These are phyloP conservation scores for Kryptolebias ocellatus DNA, from an alignment of 2,797 vertebrate species.

Conservation along the genomic window DNA sequence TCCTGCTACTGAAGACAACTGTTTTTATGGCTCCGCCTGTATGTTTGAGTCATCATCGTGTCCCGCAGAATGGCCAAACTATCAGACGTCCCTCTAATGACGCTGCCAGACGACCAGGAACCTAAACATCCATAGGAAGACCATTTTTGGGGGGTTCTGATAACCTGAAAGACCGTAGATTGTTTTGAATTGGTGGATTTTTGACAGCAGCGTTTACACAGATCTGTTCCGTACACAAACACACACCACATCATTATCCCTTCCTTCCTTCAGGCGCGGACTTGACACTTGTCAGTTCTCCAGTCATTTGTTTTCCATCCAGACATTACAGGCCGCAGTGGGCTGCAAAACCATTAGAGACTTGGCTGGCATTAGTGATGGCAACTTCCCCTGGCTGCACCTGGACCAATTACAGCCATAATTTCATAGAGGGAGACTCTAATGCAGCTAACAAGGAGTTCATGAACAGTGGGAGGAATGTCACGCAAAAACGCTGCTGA, in stretches of 20 bases:
- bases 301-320: constrained; percentile 35
- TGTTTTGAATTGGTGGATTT: background rate
- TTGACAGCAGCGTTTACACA: background rate
- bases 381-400: constrained; percentile 51
- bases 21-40: constrained; percentile 19
- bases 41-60: constrained; percentile 4
- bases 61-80: background rate
- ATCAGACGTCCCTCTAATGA: constrained; percentile 6
- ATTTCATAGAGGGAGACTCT: constrained; percentile 51
- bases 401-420: constrained; percentile 57
- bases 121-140: constrained; percentile 8
- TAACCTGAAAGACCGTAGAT: background rate
- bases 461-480: constrained; percentile 20
- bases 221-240: constrained; percentile 6
- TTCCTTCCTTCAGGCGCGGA: constrained; percentile 38
- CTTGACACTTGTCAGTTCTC: constrained; percentile 34
- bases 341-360: constrained; percentile 45
- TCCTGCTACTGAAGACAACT: constrained; percentile 16
- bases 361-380: constrained; percentile 46
- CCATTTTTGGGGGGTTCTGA: background rate
- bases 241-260: constrained; percentile 44
- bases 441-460: constrained; percentile 50
- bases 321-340: constrained; percentile 29
- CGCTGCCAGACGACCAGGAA: constrained; percentile 10
- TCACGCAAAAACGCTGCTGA: constrained; percentile 24